Percentiles rank a stretch among this genome's conserved stretches.
Conservation (phyloP, 2,113 vertebrate genomes). For the Podiceps cristatus region DNA sequence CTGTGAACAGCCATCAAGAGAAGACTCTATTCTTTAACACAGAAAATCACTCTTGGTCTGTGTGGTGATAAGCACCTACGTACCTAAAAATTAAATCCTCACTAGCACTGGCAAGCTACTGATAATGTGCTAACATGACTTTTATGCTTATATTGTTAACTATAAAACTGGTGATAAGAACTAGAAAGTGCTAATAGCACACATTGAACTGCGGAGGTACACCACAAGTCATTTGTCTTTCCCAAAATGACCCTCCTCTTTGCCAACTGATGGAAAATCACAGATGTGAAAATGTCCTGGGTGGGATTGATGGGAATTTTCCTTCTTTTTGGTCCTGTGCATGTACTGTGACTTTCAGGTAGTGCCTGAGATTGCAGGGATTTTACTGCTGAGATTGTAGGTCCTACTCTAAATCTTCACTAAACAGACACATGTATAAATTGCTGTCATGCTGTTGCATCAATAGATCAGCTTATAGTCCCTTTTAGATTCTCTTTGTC, state of each 20-base stretch:
- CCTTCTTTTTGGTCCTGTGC: neutral
- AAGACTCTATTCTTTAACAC: neutral
- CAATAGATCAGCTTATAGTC: constrained; percentile 41
- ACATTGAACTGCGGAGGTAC: neutral
- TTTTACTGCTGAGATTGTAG: constrained; percentile 27
- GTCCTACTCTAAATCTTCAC: constrained; percentile 3
- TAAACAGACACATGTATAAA: neutral
- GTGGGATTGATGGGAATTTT: neutral
- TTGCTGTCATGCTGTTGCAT: constrained; percentile 45
- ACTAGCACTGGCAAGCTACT: neutral
- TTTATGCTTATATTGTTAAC: neutral
- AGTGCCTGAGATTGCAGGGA: neutral
- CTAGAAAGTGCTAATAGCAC: constrained; percentile 29
- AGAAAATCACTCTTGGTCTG: neutral
- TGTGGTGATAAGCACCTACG: neutral
- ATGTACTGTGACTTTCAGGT: neutral
- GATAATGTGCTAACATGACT: constrained; percentile 17
- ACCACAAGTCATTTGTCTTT: constrained; percentile 28
- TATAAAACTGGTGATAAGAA: neutral
- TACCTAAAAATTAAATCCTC: constrained; percentile 36
- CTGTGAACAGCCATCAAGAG: neutral
- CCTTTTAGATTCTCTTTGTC: constrained; percentile 38
- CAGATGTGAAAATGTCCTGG: neutral
- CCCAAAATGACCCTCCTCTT: constrained; percentile 39
- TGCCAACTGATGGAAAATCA: neutral